Percentiles rank a stretch among this genome's conserved stretches.
These are phyloP conservation scores for Synergus gifuensis DNA, from an alignment of 2,888 invertebrate species.

Conservation along the genomic window DNA sequence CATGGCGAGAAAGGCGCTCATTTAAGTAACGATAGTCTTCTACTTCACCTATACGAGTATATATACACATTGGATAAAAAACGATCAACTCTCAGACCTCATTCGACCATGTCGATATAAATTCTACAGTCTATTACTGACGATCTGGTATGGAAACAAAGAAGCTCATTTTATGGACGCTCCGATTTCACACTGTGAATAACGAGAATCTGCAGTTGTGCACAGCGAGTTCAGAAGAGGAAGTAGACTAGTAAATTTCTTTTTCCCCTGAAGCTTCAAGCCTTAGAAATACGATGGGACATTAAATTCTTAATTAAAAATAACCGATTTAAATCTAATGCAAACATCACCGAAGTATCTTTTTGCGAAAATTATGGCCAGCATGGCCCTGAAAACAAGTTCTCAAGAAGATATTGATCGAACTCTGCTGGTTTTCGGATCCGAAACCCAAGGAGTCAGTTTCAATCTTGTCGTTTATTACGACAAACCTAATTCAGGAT, in stretches of 20 bases:
- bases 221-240: not conserved
- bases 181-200: constrained; percentile 53
- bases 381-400: not conserved
- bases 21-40: constrained; percentile 16
- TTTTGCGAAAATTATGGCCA: no score
- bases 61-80: constrained; percentile 13
- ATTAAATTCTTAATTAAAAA: no score
- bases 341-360: no score
- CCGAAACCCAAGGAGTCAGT: not conserved
- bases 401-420: not conserved
- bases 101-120: constrained; percentile 6
- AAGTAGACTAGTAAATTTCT: constrained; percentile 5
- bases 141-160: constrained; percentile 34
- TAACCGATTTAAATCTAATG: no score
- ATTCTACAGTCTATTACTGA: constrained; percentile 24
- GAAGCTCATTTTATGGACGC: constrained; percentile 43
- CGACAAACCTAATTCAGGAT: constrained; percentile 31
- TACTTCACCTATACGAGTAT: not conserved
- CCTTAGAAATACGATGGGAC: not conserved
- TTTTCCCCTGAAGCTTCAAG: not conserved
- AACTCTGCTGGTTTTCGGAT: not conserved
- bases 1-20: not conserved
- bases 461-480: not conserved
- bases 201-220: constrained; percentile 40
- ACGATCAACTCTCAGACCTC: constrained; percentile 8